Percentiles rank a stretch among this genome's conserved stretches.
These are phyloP conservation scores for Limnodromus scolopaceus DNA, from an alignment of 2,797 vertebrate species.

Conservation along the genomic window DNA sequence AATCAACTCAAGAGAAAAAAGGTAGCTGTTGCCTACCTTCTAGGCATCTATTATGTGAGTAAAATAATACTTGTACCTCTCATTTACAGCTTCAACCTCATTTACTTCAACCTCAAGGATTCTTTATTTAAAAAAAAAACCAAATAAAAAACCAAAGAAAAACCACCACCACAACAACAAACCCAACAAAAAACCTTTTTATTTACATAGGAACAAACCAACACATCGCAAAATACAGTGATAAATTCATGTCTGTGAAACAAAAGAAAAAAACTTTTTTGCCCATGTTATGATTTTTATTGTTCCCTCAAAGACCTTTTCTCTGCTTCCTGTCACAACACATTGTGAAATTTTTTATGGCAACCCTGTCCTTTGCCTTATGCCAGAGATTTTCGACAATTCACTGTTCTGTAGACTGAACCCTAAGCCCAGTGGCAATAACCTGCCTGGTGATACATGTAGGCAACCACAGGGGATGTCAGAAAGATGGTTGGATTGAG, in stretches of 20 bases:
- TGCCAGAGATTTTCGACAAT: neutral
- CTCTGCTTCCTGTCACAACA: neutral
- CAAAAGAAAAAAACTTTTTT: neutral
- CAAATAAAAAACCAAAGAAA: too few species aligned
- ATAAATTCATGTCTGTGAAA: neutral
- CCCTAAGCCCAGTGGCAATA: neutral
- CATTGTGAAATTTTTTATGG: neutral
- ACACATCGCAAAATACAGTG: neutral
- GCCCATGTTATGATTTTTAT: neutral
- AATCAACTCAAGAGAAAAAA: neutral
- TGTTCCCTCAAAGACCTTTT: neutral
- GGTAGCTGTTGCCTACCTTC: neutral
- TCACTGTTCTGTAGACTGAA: neutral
- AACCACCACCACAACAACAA: too few species aligned
- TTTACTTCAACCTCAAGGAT: neutral
- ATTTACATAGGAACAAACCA: neutral
- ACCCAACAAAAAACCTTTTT: neutral
- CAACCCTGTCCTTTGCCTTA: neutral
- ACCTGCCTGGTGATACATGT: neutral
- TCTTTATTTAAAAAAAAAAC: neutral
- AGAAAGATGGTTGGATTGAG: neutral
- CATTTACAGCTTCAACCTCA: neutral
- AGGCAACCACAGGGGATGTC: neutral
- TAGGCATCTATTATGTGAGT: neutral
- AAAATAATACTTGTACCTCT: neutral